These are phyloP conservation scores for Apocrypta bakeri DNA, from an alignment of 1,140 invertebrate genomes.

Conservation along the genomic window DNA sequence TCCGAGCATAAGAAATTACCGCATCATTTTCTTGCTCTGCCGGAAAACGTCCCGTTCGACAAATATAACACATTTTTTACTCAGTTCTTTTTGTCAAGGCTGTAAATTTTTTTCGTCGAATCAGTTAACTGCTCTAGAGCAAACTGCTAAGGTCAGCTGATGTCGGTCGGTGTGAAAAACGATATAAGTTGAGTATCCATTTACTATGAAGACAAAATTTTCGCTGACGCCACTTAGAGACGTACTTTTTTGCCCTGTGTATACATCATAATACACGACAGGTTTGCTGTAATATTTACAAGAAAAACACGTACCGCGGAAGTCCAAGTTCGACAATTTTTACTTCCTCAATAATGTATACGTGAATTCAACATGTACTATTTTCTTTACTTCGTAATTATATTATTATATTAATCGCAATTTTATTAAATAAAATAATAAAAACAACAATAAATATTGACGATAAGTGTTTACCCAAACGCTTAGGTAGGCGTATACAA, in stretches of 20 bases:
- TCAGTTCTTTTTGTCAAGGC: neutral
- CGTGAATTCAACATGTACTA: neutral
- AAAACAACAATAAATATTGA: no score
- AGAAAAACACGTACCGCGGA: conserved; percentile 12
- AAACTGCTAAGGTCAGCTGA: neutral
- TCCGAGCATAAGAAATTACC: neutral
- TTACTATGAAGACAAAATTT: conserved; percentile 24
- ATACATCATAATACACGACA: neutral
- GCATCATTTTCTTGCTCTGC: neutral
- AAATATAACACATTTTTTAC: neutral
- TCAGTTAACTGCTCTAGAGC: neutral
- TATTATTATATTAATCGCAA: no score
- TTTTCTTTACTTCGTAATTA: neutral
- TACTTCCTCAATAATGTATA: neutral
- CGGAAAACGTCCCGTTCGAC: neutral
- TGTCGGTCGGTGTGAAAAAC: neutral
- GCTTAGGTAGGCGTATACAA: no score
- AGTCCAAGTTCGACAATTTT: neutral
- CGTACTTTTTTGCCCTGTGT: neutral
- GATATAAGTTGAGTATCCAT: neutral
- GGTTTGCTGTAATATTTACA: conserved; percentile 11
- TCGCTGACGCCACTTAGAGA: neutral
- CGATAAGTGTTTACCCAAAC: no score
- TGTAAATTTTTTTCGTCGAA: neutral
- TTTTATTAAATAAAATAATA: no score